Evolutionary conservation across 2,113 vertebrate species (phyloP).

Genomic region (Salvelinus sp.): DNA sequence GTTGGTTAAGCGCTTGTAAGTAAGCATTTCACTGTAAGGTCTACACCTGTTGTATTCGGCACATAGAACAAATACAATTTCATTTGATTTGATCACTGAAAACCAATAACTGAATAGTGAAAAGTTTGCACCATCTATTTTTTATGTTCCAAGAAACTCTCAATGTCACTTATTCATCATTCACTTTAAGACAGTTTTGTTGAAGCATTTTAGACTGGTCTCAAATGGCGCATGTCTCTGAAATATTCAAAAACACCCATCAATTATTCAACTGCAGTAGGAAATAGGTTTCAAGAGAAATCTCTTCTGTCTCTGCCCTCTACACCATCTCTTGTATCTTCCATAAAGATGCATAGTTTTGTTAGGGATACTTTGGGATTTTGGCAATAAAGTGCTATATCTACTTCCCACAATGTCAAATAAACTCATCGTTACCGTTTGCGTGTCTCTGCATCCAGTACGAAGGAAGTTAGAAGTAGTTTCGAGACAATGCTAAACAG

Average conservation of each 20-base stretch:
- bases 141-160: neutral
- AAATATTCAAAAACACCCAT: conserved; percentile 77
- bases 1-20: too few species aligned
- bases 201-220: conserved; percentile 50
- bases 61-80: too few species aligned
- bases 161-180: conserved; percentile 10
- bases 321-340: conserved; percentile 35
- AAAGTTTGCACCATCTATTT: neutral
- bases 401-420: too few species aligned
- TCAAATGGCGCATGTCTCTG: conserved; percentile 63
- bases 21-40: too few species aligned
- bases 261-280: conserved; percentile 73
- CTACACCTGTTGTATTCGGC: too few species aligned
- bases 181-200: conserved; percentile 45
- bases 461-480: too few species aligned
- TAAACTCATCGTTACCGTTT: too few species aligned
- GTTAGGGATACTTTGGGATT: neutral
- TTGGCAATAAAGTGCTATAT: too few species aligned
- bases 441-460: too few species aligned
- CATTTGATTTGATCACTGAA: conserved; percentile 24
- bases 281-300: conserved; percentile 61
- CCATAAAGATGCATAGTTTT: neutral
- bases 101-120: conserved; percentile 46
- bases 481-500: too few species aligned
- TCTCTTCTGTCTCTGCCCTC: conserved; percentile 34